A percentile compares a stretch with the other conserved stretches of the same genome.
Evolutionary conservation across 1,140 invertebrate genomes (phyloP).

Genomic region (Caenorhabditis inopinata): DNA sequence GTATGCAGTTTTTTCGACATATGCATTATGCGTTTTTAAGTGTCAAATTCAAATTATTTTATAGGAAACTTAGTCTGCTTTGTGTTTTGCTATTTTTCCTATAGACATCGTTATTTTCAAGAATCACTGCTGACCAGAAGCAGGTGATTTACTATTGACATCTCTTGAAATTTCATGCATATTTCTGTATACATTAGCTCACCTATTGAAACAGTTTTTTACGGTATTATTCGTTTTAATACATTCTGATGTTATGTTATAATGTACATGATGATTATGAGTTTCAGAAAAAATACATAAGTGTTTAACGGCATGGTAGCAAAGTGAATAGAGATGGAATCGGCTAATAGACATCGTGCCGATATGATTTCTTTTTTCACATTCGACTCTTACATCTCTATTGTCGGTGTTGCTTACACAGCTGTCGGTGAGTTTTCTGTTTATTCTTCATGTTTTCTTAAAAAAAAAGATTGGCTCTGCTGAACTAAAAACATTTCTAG

Average conservation of each 20-base stretch:
- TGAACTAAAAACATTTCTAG: conserved; percentile 33
- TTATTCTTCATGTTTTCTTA: too few relatives aligned
- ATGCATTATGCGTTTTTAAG: too few relatives aligned
- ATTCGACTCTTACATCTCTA: conserved; percentile 22
- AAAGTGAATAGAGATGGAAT: background rate
- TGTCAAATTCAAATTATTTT: too few relatives aligned
- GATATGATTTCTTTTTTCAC: conserved; percentile 22
- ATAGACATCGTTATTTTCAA: too few relatives aligned
- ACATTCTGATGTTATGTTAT: too few relatives aligned
- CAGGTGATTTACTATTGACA: conserved; percentile 2
- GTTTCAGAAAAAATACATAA: background rate
- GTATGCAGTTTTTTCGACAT: too few relatives aligned
- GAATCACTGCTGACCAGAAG: background rate
- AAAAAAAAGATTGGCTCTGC: conserved; percentile 7
- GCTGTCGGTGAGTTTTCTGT: conserved; percentile 34
- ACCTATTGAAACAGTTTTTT: background rate
- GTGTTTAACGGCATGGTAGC: background rate
- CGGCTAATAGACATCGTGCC: conserved; percentile 12
- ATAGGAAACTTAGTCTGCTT: too few relatives aligned
- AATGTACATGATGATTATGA: too few relatives aligned
- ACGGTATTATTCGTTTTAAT: background rate
- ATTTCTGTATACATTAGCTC: background rate
- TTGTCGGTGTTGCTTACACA: conserved; percentile 30
- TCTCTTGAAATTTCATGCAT: background rate
- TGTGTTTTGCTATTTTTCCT: too few relatives aligned